Evolutionary conservation across 2,113 vertebrate species (phyloP).

Genomic region (Panthera leo): DNA sequence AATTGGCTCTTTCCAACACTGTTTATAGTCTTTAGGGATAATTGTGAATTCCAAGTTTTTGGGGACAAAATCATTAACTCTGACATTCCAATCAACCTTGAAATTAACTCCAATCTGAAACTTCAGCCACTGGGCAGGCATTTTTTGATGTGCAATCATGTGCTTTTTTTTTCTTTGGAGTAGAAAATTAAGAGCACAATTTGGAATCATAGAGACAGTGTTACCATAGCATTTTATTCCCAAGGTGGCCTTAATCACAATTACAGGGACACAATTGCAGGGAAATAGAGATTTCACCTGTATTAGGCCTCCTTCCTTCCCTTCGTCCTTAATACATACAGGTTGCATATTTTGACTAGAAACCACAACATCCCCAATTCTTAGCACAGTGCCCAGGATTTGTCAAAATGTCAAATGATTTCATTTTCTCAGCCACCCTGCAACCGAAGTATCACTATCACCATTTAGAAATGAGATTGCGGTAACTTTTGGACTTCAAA

Average conservation of each 20-base stretch:
- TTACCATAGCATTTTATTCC: constrained; percentile 56
- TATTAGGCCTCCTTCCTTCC: background rate
- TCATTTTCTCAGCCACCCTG: background rate
- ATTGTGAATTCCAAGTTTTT: constrained; percentile 56
- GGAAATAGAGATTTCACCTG: constrained; percentile 4
- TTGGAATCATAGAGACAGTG: constrained; percentile 53
- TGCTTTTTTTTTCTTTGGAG: constrained; percentile 30
- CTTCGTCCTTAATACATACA: background rate
- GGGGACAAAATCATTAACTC: constrained; percentile 69
- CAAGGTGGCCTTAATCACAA: constrained; percentile 59
- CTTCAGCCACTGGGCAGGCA: constrained; percentile 44
- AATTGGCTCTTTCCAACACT: constrained; percentile 26
- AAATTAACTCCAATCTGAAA: constrained; percentile 68
- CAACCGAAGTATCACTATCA: background rate
- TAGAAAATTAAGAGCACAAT: constrained; percentile 52
- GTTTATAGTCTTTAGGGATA: constrained; percentile 57
- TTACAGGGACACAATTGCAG: constrained; percentile 43
- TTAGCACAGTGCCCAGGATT: background rate
- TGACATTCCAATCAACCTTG: constrained; percentile 72
- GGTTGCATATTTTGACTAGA: constrained; percentile 44
- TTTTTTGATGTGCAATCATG: constrained; percentile 62
- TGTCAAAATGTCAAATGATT: background rate
- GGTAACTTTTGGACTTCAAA: background rate
- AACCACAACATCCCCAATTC: background rate
- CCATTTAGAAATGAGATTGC: background rate